These are phyloP conservation scores for Aphaenogaster ashmeadi DNA, from an alignment of 1,140 invertebrate species.

Conservation along the genomic window DNA sequence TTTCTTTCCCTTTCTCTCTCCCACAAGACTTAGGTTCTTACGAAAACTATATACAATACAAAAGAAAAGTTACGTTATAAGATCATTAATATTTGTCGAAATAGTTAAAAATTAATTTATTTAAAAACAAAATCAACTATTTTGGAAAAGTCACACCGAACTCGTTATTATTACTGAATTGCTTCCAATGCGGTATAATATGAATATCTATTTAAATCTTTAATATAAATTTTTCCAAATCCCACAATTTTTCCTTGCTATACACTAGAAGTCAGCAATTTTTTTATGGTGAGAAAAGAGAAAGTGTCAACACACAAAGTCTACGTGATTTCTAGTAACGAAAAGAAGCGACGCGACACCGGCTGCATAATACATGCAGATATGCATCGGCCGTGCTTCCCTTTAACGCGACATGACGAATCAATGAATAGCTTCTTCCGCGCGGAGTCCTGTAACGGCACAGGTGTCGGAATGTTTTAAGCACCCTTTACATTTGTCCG, in stretches of 20 bases:
- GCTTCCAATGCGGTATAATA: background rate
- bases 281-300: background rate
- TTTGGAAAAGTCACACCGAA: background rate
- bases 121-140: background rate
- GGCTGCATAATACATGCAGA: conserved; percentile 58
- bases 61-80: background rate
- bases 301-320: background rate
- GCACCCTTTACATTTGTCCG: conserved; percentile 77
- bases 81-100: background rate
- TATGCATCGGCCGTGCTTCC: conserved; percentile 31
- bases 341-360: conserved; percentile 14
- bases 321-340: conserved; percentile 43
- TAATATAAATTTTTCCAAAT: background rate
- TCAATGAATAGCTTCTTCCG: conserved; percentile 46
- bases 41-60: background rate
- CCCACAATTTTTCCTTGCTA: background rate
- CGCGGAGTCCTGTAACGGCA: background rate
- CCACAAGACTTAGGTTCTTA: background rate
- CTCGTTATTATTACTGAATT: background rate
- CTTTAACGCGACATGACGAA: conserved; percentile 51
- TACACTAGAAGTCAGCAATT: background rate
- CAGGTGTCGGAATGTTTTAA: conserved; percentile 71
- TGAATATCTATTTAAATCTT: background rate
- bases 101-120: background rate
- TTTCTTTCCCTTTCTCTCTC: background rate